Conservation (phyloP, 2,888 invertebrate genomes). For the Orthosia gracilis region DNA sequence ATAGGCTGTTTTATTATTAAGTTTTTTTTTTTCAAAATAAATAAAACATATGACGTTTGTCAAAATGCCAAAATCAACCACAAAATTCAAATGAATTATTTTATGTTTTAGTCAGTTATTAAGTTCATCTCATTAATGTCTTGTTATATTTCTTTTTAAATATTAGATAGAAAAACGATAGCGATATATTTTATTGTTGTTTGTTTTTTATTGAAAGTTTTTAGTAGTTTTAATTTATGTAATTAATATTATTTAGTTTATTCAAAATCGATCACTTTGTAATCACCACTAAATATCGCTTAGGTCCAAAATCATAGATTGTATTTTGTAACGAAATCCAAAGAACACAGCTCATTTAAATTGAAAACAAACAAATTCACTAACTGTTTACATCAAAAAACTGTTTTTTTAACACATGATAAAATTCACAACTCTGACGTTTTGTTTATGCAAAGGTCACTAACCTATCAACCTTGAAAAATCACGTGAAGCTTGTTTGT, state of each 20-base stretch:
- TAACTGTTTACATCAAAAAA: background rate
- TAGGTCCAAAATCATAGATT: background rate
- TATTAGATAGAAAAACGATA: no score
- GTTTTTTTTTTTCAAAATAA: no score
- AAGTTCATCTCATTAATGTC: no score
- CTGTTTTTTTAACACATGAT: background rate
- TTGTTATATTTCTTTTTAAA: background rate
- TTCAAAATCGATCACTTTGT: background rate
- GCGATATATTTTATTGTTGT: no score
- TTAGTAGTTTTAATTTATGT: background rate
- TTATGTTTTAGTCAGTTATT: no score
- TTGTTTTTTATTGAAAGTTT: no score
- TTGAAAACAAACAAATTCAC: constrained; percentile 18
- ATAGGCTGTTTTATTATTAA: no score
- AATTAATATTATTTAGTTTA: background rate
- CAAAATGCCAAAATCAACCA: no score
- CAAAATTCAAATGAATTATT: no score
- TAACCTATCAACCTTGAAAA: constrained; percentile 59
- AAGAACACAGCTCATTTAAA: constrained; percentile 9
- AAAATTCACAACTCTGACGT: background rate
- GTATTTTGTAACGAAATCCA: background rate
- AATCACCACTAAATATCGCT: background rate
- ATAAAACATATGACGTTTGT: no score
- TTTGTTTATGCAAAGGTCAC: constrained; percentile 57
- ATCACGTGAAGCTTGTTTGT: constrained; percentile 70